Evolutionary conservation across 2,113 vertebrate species (phyloP).

Genomic region (Chaetura pelagica): DNA sequence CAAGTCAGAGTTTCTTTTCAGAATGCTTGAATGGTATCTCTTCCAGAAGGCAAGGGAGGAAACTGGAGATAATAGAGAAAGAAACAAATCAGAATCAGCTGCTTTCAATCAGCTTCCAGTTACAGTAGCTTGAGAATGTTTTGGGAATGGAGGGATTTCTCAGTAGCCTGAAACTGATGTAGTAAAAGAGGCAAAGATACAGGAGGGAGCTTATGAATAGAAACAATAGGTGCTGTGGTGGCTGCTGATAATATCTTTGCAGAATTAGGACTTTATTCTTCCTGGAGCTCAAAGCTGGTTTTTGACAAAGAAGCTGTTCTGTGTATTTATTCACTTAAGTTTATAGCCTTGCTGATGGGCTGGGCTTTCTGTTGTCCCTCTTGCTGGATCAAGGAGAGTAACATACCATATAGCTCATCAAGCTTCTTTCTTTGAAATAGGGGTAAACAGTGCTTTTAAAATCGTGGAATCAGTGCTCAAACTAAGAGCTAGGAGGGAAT

Average conservation of each 20-base stretch:
- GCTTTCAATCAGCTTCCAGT: conserved; percentile 51
- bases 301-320: neutral
- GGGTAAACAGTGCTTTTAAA: neutral
- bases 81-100: conserved; percentile 14
- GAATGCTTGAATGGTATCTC: conserved; percentile 32
- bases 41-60: conserved; percentile 54
- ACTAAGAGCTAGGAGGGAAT: conserved; percentile 2
- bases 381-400: neutral
- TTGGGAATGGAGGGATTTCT: conserved; percentile 25
- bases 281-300: neutral
- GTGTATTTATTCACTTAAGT: neutral
- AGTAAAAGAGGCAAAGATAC: neutral
- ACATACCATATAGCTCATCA: neutral
- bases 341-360: neutral
- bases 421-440: neutral
- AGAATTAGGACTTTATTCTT: neutral
- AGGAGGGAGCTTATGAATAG: conserved; percentile 34
- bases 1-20: conserved; percentile 57
- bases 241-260: conserved; percentile 12
- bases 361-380: neutral
- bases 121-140: neutral
- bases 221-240: conserved; percentile 24
- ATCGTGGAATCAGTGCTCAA: neutral
- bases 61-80: conserved; percentile 51
- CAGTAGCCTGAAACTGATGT: neutral